Percentiles rank a stretch among this genome's conserved stretches.
Evolutionary conservation across 2,888 invertebrate species (phyloP).

Genomic region (Tortrix viridana): DNA sequence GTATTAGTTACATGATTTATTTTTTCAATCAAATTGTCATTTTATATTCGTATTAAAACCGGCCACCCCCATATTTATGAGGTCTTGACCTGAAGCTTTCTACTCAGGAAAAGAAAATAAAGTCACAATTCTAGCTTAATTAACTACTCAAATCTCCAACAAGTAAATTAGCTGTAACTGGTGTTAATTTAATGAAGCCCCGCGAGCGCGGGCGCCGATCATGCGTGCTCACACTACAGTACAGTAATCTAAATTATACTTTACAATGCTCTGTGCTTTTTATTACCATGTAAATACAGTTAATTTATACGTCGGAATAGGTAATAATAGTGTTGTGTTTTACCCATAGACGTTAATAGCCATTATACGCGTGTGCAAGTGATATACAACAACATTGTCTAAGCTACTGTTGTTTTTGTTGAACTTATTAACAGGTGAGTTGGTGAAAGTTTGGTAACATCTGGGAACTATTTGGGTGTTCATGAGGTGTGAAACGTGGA

Average conservation of each 20-base stretch:
- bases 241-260: conserved; percentile 38
- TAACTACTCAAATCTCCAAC: conserved; percentile 72
- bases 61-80: conserved; percentile 9
- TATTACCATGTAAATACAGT: conserved; percentile 45
- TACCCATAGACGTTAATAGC: conserved; percentile 22
- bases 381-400: conserved; percentile 3
- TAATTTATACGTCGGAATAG: conserved; percentile 51
- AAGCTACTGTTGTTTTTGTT: not conserved
- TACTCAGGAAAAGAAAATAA: conserved; percentile 17
- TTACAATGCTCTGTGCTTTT: conserved; percentile 39
- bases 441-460: conserved; percentile 20
- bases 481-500: conserved; percentile 14
- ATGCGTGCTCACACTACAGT: conserved; percentile 43
- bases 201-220: conserved; percentile 46
- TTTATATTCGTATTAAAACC: conserved; percentile 28
- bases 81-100: conserved; percentile 17
- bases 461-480: conserved; percentile 9
- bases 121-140: conserved; percentile 52
- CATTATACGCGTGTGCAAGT: conserved; percentile 1
- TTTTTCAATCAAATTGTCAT: conserved; percentile 20
- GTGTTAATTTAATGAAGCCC: conserved; percentile 69
- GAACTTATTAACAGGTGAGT: not conserved
- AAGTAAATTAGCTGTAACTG: conserved; percentile 75
- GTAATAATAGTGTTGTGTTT: conserved; percentile 22
- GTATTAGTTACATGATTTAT: not conserved